phyloP scores from a whole-genome alignment of 1,140 invertebrate species.

The Drosophila saltans region DNA sequence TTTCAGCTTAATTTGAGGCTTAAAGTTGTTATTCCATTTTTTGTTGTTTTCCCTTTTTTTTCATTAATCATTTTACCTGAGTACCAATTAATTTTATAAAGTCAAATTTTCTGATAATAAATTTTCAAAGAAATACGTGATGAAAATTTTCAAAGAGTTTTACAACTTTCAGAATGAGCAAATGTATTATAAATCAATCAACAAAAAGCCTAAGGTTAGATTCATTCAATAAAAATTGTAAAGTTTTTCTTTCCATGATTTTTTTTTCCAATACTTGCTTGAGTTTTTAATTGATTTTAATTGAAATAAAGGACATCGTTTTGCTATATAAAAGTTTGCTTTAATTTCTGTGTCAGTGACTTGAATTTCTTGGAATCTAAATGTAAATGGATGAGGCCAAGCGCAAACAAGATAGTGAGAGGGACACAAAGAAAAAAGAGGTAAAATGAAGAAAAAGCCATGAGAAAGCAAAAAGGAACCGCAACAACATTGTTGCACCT shows the following conservation, averaged over 20 bases:
- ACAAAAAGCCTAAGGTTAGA: too few species aligned
- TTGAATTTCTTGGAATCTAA: slow-evolving; percentile 3
- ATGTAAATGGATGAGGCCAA: slow-evolving; percentile 15
- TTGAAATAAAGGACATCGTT: neutral
- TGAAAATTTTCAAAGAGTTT: slow-evolving; percentile 5
- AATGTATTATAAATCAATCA: too few species aligned
- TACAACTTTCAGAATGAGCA: too few species aligned
- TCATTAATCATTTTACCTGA: slow-evolving; percentile 7
- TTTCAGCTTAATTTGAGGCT: neutral
- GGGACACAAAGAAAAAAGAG: neutral
- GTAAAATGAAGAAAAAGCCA: slow-evolving; percentile 11
- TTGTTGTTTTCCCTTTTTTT: neutral
- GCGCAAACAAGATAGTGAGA: slow-evolving; percentile 62
- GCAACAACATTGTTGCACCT: slow-evolving; percentile 42
- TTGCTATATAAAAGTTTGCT: neutral
- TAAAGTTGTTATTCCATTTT: neutral
- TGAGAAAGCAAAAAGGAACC: slow-evolving; percentile 33
- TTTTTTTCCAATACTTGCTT: neutral
- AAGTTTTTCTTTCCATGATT: too few species aligned
- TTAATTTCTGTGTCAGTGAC: slow-evolving; percentile 12
- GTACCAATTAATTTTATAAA: neutral
- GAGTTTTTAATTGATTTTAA: neutral
- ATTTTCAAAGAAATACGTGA: slow-evolving; percentile 1
- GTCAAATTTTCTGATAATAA: slow-evolving; percentile 7
- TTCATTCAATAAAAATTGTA: too few species aligned